These are phyloP conservation scores for Poecilobothrus nobilitatus DNA, from an alignment of 2,888 invertebrate genomes.

Conservation along the genomic window DNA sequence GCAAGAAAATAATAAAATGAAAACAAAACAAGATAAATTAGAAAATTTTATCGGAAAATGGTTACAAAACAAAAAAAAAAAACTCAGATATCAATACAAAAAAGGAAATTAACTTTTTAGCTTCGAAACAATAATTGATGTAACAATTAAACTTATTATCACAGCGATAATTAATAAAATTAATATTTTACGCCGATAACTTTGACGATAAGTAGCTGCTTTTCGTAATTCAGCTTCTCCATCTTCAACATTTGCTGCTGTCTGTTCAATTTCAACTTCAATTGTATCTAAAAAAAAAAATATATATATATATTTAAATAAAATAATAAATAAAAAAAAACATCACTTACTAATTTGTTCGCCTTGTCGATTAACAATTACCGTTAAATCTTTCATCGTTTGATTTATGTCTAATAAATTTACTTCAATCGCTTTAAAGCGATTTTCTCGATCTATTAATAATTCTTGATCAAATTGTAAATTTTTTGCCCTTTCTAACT, in stretches of 20 bases:
- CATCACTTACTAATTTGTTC: constrained; percentile 60
- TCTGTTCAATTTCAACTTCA: constrained; percentile 70
- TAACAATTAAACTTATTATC: constrained; percentile 57
- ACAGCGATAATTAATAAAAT: constrained; percentile 59
- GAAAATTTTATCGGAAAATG: too few relatives aligned
- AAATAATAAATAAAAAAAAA: constrained; percentile 1
- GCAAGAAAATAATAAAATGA: too few relatives aligned
- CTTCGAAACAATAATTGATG: constrained; percentile 57
- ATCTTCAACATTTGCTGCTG: constrained; percentile 65
- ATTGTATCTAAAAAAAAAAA: constrained; percentile 61
- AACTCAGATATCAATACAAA: constrained; percentile 6
- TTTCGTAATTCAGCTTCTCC: constrained; percentile 72
- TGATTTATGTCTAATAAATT: constrained; percentile 75
- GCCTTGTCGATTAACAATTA: constrained; percentile 62
- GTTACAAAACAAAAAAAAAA: too few relatives aligned
- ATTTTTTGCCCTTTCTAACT: constrained; percentile 31
- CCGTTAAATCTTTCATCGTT: constrained; percentile 69
- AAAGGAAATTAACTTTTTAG: constrained; percentile 45
- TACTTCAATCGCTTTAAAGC: constrained; percentile 70
- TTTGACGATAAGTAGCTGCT: constrained; percentile 70
- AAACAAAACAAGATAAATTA: too few relatives aligned
- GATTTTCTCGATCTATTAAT: constrained; percentile 68
- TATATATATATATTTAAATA: constrained; percentile 12
- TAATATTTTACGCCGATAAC: constrained; percentile 65
- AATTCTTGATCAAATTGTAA: constrained; percentile 72